phyloP scores from a whole-genome alignment of 2,113 vertebrate genomes.

The Varanus komodoensis region DNA sequence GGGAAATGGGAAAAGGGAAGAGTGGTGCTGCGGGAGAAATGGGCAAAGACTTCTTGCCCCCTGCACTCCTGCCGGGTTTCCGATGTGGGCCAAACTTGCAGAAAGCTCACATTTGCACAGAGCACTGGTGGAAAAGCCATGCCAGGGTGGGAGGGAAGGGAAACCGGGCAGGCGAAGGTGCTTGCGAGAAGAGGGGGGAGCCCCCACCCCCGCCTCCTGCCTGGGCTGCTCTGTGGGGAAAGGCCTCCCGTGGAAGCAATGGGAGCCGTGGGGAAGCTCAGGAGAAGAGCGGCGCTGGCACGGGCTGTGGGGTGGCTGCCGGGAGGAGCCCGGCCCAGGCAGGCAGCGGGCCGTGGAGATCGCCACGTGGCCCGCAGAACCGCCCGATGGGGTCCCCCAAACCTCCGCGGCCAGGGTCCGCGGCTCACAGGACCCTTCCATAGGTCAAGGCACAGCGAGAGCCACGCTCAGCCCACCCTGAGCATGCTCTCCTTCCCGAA shows the following conservation, averaged over 20 bases:
- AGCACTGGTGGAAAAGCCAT: slow-evolving; percentile 64
- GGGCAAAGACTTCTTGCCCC: rapidly evolving
- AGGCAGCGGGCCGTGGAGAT: no score
- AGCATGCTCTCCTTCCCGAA: no score
- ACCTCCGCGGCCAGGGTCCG: no score
- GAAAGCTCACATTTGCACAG: slow-evolving; percentile 95
- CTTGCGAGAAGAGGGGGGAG: neutral
- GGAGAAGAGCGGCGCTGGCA: neutral
- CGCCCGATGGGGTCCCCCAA: no score
- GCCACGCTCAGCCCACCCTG: no score
- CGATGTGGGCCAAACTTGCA: slow-evolving; percentile 80
- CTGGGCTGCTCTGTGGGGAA: neutral
- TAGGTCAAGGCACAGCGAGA: no score
- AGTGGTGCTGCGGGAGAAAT: rapidly evolving
- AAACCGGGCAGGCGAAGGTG: neutral
- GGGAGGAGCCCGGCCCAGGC: no score
- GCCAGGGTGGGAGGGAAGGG: neutral
- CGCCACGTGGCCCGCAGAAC: no score
- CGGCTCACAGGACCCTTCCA: no score
- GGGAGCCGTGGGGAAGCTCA: neutral
- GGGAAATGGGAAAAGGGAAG: no score
- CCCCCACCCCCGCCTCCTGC: no score
- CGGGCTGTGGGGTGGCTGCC: no score
- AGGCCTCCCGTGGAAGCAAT: neutral
- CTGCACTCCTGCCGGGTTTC: slow-evolving; percentile 74